Conservation (phyloP, 2,113 vertebrate genomes). For the Python bivittatus region DNA sequence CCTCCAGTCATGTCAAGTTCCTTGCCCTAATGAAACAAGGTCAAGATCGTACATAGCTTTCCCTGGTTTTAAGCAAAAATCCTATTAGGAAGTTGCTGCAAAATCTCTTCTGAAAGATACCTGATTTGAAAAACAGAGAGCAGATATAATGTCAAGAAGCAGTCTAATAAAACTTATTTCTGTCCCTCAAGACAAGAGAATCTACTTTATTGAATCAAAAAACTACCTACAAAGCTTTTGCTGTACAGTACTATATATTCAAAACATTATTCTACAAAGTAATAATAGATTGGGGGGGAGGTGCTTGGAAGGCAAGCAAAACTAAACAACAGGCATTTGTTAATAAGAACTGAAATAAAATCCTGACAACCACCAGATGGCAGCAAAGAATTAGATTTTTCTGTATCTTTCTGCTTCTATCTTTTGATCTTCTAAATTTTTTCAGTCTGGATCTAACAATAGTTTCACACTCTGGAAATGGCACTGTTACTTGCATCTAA, state of each 20-base stretch:
- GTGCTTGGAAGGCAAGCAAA: slow-evolving; percentile 26
- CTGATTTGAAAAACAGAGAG: neutral
- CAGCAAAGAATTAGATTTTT: neutral
- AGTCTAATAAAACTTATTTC: neutral
- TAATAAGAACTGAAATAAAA: neutral
- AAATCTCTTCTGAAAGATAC: neutral
- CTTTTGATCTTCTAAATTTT: neutral
- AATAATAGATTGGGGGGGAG: neutral
- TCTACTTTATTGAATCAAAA: neutral
- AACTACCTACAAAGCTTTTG: neutral
- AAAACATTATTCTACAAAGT: slow-evolving; percentile 36
- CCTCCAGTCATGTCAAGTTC: neutral
- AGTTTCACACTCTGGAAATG: neutral
- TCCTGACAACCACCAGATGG: neutral
- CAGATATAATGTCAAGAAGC: neutral
- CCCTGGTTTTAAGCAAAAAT: neutral
- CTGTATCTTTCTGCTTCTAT: neutral
- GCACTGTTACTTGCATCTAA: neutral
- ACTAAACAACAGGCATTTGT: neutral
- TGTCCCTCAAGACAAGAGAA: neutral
- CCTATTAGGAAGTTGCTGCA: neutral
- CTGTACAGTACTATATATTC: neutral
- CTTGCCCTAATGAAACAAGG: neutral
- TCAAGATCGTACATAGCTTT: neutral
- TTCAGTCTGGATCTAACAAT: neutral